Percentiles rank a stretch among this genome's conserved stretches.
phyloP scores from a whole-genome alignment of 2,888 invertebrate species.

The Chalcis sispes region DNA sequence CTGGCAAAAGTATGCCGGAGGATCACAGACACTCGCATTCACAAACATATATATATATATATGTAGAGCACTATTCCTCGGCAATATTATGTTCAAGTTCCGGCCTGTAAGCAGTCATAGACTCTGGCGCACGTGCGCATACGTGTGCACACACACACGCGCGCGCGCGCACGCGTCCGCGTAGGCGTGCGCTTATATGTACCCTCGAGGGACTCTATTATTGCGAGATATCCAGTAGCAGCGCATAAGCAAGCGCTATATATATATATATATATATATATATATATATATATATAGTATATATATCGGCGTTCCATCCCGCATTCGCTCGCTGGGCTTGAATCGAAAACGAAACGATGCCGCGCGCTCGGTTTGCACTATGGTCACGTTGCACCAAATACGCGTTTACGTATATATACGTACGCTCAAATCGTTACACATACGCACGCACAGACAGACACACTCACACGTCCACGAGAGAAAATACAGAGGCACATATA shows the following conservation, averaged over 20 bases:
- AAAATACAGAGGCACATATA: slow-evolving; percentile 61
- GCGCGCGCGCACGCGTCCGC: neutral
- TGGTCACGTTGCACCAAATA: neutral
- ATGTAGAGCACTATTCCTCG: no score
- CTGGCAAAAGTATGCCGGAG: slow-evolving; percentile 52
- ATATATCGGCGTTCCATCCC: no score
- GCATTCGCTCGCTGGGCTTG: no score
- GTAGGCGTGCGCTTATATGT: neutral
- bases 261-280: no score
- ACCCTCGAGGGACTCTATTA: slow-evolving; percentile 59
- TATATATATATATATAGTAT: neutral
- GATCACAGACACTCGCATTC: no score
- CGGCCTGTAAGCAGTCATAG: neutral
- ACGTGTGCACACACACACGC: slow-evolving; percentile 15
- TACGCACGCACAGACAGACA: no score
- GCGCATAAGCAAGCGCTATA: neutral
- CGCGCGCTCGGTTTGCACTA: no score
- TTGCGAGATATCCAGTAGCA: slow-evolving; percentile 39
- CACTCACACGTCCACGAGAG: no score
- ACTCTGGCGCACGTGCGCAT: slow-evolving; percentile 13
- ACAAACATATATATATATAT: no score
- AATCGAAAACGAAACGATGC: slow-evolving; percentile 42
- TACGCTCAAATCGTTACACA: no score
- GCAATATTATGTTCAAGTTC: slow-evolving; percentile 12
- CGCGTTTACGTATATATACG: no score